Evolutionary conservation across 2,797 vertebrate genomes (phyloP), one percentile per base, ranked within the genome.

Genomic region (Diglossa cyanea): DNA sequence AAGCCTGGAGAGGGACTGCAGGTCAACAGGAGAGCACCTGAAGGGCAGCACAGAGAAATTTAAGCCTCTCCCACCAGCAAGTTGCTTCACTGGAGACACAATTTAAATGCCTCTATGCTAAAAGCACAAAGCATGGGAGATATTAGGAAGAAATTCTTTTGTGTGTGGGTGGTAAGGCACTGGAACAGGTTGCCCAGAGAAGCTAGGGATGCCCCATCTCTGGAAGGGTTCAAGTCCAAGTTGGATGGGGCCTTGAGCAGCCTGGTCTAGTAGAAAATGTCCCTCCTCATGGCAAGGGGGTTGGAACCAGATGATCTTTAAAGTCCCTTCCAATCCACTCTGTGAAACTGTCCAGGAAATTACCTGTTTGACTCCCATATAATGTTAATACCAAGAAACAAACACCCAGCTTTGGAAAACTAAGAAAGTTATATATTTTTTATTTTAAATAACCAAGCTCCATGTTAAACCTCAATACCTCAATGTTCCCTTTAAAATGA

Each of bases 381-480:
- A 54, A 44, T 91, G 58, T 42, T 66, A 77, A 86, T 20, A 70
- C 17, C 62, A 62, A 65, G 42, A 77, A 88, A 78, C 23, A 90
- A 93, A 93, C 4, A 33, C 24, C 35, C 77, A 65, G 25, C 58
- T 51, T 62, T 7, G 9, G 65, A 81, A 91, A 96, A 78, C 17
- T 30, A 73, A 63, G 68, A 23, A 86, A 83, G 57, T 75, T n/a
- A 2, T n/a, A 79, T 7, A 7, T 11, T 39, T 67, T 86, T 91
- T 75, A 88, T 88, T 95, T 91, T 70, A 95, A 91, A 94, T 78
- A 93, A 82, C 28, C 24, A 67, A 58, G 11, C 61, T 81, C 37
- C 48, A 25, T 18, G 30, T 62, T 70, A 76, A 75, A 93, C 54
- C 35, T 71, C 42, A 80, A 51, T 9, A 55, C 3, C 17, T 5